Conservation (phyloP, 2,797 vertebrate genomes). For the Diplodus puntazzo region DNA sequence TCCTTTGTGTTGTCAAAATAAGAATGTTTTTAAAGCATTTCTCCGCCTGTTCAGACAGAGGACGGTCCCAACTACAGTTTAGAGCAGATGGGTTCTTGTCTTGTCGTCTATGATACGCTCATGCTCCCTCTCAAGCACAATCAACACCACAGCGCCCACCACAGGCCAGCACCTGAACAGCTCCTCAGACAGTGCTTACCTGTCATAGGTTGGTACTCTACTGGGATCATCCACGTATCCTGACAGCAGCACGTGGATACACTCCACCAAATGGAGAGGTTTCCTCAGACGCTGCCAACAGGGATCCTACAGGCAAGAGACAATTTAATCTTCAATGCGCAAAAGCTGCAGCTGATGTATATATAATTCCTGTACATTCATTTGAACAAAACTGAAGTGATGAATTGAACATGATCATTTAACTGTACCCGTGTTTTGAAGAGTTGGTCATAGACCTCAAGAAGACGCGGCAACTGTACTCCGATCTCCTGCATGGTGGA, state of each 20-base stretch:
- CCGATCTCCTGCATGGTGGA: slow-evolving; percentile 96
- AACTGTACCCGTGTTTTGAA: slow-evolving; percentile 93
- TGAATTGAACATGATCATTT: background rate
- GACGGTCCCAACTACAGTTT: background rate
- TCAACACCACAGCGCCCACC: slow-evolving; percentile 20
- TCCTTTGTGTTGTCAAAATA: background rate
- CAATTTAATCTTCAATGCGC: background rate
- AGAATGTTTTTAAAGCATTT: background rate
- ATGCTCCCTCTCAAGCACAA: background rate
- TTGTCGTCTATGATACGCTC: background rate
- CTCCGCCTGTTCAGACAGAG: background rate
- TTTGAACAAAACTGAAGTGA: background rate
- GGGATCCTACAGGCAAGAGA: slow-evolving; percentile 87
- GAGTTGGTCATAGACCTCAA: slow-evolving; percentile 97
- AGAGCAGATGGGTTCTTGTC: background rate
- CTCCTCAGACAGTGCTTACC: slow-evolving; percentile 69
- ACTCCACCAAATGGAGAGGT: slow-evolving; percentile 95
- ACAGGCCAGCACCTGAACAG: slow-evolving; percentile 30
- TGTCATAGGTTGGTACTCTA: slow-evolving; percentile 91
- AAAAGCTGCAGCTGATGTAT: background rate
- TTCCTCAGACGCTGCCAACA: slow-evolving; percentile 96
- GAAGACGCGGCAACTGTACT: slow-evolving; percentile 90
- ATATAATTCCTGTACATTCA: no score
- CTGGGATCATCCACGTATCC: slow-evolving; percentile 93
- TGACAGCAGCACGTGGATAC: slow-evolving; percentile 92